A percentile compares a stretch with the other conserved stretches of the same genome.
These are phyloP conservation scores for Enhydra lutris DNA, from an alignment of 2,113 vertebrate genomes.

Conservation along the genomic window DNA sequence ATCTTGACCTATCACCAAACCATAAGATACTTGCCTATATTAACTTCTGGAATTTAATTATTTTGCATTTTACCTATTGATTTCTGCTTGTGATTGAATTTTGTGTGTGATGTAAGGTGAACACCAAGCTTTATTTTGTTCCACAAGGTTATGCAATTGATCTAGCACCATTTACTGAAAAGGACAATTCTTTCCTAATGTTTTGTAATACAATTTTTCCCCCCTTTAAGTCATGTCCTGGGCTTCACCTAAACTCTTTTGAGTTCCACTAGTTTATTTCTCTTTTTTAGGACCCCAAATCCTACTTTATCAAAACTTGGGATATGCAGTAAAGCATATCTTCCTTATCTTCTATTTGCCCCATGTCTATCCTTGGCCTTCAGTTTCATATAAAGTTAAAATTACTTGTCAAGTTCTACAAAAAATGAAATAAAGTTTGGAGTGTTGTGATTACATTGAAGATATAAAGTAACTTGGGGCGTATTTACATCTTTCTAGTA, in stretches of 20 bases:
- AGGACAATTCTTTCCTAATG: not conserved
- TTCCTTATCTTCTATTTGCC: not conserved
- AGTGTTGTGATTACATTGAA: not conserved
- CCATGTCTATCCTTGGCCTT: not conserved
- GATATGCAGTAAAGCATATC: not conserved
- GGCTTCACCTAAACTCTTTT: not conserved
- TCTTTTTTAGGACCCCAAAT: not conserved
- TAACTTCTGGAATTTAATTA: not conserved
- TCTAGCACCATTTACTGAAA: not conserved
- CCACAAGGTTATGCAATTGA: not conserved
- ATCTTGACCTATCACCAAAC: not conserved
- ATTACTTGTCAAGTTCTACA: not conserved
- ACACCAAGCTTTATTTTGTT: not conserved
- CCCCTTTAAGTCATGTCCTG: not conserved
- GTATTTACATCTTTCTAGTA: not conserved
- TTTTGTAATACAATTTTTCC: not conserved
- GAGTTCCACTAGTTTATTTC: not conserved
- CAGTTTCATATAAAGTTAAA: not conserved
- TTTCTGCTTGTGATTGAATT: not conserved
- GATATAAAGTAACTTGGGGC: not conserved
- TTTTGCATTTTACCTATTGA: not conserved
- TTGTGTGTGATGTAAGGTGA: not conserved
- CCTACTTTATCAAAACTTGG: not conserved
- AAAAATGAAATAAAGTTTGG: not conserved
- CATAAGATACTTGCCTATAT: not conserved